These are phyloP conservation scores for Myotis daubentonii DNA, from an alignment of 2,797 vertebrate genomes.

Conservation along the genomic window DNA sequence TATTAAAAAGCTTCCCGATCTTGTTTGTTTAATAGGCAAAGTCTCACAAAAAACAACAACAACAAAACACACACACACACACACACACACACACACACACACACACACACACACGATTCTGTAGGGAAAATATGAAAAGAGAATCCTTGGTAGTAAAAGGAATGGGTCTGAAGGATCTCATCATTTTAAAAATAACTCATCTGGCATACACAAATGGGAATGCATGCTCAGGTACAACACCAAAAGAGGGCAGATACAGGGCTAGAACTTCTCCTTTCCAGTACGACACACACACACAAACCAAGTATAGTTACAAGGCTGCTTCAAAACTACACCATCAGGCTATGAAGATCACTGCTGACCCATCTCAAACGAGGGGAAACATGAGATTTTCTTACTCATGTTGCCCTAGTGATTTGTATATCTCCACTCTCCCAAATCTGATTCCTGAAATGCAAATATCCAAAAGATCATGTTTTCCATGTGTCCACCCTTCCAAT, in stretches of 20 bases:
- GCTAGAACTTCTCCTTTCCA: background rate
- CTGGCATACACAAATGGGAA: background rate
- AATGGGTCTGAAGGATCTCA: background rate
- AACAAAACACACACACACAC: too few relatives aligned
- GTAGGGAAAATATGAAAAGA: background rate
- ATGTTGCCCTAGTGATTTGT: background rate
- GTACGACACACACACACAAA: background rate
- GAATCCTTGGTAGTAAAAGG: background rate
- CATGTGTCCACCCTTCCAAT: background rate
- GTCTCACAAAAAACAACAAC: background rate
- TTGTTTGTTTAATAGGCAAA: constrained; percentile 40
- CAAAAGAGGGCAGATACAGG: background rate
- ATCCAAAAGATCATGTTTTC: background rate
- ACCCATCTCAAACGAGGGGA: background rate
- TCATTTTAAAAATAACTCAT: background rate
- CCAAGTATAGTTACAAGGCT: background rate
- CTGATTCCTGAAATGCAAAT: background rate
- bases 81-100: too few relatives aligned
- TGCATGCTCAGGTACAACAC: background rate
- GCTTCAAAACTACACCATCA: background rate
- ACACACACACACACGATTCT: background rate
- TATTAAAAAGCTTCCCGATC: constrained; percentile 12
- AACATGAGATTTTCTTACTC: background rate
- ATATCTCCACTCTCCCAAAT: background rate
- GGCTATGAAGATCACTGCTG: background rate